Percentiles rank a stretch among this genome's conserved stretches.
Evolutionary conservation across 2,113 vertebrate genomes (phyloP).

Genomic region (Numenius arquata): DNA sequence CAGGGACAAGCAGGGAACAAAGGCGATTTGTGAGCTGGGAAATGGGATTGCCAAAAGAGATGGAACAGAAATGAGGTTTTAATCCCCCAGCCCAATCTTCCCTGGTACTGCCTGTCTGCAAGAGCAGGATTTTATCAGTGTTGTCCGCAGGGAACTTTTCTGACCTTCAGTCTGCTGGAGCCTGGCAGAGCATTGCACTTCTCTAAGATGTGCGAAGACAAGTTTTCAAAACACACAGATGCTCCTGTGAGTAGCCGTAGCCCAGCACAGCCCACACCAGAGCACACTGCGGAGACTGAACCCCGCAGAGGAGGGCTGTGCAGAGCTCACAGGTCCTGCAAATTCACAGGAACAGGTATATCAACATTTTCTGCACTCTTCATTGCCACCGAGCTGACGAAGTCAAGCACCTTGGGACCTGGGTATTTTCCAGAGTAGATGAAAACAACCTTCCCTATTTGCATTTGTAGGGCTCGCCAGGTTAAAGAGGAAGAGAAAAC

Average conservation of each 20-base stretch:
- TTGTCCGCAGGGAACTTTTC: not conserved
- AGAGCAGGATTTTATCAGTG: slow-evolving; percentile 41
- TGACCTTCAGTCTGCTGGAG: slow-evolving; percentile 54
- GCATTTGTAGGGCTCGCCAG: not conserved
- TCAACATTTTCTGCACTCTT: not conserved
- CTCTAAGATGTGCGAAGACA: not conserved
- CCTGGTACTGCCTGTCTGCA: not conserved
- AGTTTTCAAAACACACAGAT: not conserved
- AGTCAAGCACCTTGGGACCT: not conserved
- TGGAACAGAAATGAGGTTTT: slow-evolving; percentile 56
- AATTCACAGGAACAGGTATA: not conserved
- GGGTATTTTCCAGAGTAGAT: not conserved
- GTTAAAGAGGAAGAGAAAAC: not conserved
- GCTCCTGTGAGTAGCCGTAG: not conserved
- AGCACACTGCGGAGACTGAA: not conserved
- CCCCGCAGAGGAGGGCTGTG: not conserved
- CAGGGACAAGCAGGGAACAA: slow-evolving; percentile 13
- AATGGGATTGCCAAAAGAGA: slow-evolving; percentile 43
- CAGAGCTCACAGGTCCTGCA: not conserved
- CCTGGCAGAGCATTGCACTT: not conserved
- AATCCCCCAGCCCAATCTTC: slow-evolving; percentile 41
- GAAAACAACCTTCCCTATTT: not conserved
- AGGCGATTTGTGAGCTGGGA: slow-evolving; percentile 35
- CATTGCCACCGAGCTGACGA: not conserved
- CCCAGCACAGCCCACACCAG: not conserved